These are phyloP conservation scores for Nephila pilipes DNA, from an alignment of 1,140 invertebrate genomes.

Conservation along the genomic window DNA sequence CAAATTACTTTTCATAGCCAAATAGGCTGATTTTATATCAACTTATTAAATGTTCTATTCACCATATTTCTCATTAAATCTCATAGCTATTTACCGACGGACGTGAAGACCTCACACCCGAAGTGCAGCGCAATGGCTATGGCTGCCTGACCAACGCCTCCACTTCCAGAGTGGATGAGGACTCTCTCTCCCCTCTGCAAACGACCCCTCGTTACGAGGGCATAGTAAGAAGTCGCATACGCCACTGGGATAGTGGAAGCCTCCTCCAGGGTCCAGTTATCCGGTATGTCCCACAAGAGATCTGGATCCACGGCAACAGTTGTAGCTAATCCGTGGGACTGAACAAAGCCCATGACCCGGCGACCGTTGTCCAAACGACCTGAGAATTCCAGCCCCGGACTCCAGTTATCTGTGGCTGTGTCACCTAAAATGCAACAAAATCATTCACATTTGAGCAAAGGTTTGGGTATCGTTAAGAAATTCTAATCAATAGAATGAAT, in stretches of 20 bases:
- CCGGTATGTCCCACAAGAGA: constrained; percentile 95
- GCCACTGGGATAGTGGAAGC: constrained; percentile 96
- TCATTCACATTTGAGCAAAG: too few relatives aligned
- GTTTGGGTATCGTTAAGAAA: too few relatives aligned
- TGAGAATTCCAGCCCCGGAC: neutral
- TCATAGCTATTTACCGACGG: constrained; percentile 86
- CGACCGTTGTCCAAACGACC: neutral
- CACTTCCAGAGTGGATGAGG: constrained; percentile 96
- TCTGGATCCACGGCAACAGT: constrained; percentile 80
- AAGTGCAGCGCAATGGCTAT: constrained; percentile 93
- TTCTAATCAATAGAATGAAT: too few relatives aligned
- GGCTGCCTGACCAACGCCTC: constrained; percentile 97
- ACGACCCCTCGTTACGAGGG: constrained; percentile 88
- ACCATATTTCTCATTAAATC: too few relatives aligned
- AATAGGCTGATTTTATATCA: too few relatives aligned
- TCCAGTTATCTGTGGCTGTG: neutral
- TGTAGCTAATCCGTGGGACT: neutral
- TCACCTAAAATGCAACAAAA: too few relatives aligned
- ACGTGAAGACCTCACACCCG: constrained; percentile 93
- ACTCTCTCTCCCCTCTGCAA: constrained; percentile 91
- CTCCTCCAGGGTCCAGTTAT: constrained; percentile 92
- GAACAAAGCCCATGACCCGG: neutral
- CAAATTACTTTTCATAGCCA: too few relatives aligned
- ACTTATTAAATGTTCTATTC: too few relatives aligned
- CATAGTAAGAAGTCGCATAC: constrained; percentile 89